These are phyloP conservation scores for Alosa alosa DNA, from an alignment of 2,113 vertebrate species.

Conservation along the genomic window DNA sequence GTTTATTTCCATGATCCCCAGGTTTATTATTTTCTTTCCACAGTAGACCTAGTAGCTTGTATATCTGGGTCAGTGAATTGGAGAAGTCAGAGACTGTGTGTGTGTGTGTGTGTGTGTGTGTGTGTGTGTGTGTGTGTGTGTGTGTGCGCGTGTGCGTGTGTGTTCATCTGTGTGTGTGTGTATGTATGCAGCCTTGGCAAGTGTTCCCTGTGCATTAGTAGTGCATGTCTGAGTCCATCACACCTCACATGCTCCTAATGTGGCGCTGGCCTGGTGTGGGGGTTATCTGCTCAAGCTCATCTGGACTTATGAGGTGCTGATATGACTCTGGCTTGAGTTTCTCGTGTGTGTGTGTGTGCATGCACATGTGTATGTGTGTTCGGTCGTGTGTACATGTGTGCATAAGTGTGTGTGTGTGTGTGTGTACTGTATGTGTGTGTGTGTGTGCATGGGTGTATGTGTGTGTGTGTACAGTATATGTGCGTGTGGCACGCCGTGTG, in stretches of 20 bases:
- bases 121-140: neutral
- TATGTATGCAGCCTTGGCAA: neutral
- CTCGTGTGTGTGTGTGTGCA: neutral
- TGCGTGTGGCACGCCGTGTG: neutral
- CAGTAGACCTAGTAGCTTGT: neutral
- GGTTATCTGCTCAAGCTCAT: constrained; percentile 30
- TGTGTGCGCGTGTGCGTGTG: neutral
- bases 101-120: neutral
- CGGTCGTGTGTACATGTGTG: neutral
- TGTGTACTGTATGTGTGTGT: neutral
- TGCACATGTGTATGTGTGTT: neutral
- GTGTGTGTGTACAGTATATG: neutral
- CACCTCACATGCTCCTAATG: constrained; percentile 11
- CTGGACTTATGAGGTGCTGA: constrained; percentile 14
- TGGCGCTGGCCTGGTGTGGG: constrained; percentile 14
- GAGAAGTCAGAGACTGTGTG: constrained; percentile 12
- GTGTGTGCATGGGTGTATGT: constrained; percentile 21
- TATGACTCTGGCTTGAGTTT: constrained; percentile 14
- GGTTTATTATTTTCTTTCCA: constrained; percentile 36
- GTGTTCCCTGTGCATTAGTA: neutral
- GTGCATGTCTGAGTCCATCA: neutral
- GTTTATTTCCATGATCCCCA: neutral
- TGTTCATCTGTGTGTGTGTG: neutral
- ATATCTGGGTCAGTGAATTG: constrained; percentile 23
- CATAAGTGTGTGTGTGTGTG: constrained; percentile 7